Evolutionary conservation across 1,140 invertebrate species (phyloP), one percentile per base, ranked within the genome.

Genomic region (Planococcus citri): DNA sequence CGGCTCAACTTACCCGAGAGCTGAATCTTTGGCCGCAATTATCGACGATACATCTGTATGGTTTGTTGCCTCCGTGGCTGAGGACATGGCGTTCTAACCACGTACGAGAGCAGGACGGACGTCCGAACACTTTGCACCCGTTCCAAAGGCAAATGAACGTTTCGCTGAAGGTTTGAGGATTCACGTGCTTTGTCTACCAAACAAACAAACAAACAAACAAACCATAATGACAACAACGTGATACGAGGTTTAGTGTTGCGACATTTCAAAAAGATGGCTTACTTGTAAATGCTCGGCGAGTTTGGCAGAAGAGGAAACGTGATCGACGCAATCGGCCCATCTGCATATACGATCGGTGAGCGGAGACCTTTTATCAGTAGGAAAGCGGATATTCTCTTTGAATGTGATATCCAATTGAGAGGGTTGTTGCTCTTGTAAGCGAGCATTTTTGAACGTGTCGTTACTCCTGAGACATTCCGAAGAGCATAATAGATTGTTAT

Each of bases 61-160:
- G 93, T 78, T 96, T 96, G 76, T 91, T 94, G 27, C 94, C 94
- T 71, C 91, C 91, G 78, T 96, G 94, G 1, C 87, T 88, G 29
- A 95, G 80, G 25, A 96, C 90, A 80, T 97, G 95, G 38, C 94
- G 82, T 76, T 97, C 92, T 38, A 98, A 80, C 94, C 94, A 98
- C 51, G 90, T 86, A 64, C 90, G 83, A 10, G 93, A 96, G 78
- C 90, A 94, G 0, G 94, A 96, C 20, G 87, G 87, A 75, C 89
- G 87, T 72, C 91, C 90, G 77, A 91, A 93, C n/a, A 97, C 94
- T 79, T 96, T 96, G 81, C 94, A 97, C 6, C 90, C 90, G 73
- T 87, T 83, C 94, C 94, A 97, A 21, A 93, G 83, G 77, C 94
- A 97, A 9, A 92, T 86, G 77, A 90, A 95, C 72, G 88, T 90